Evolutionary conservation across 2,797 vertebrate genomes (phyloP), one percentile per base, ranked within the genome.

Genomic region (Urocyon cinereoargenteus): DNA sequence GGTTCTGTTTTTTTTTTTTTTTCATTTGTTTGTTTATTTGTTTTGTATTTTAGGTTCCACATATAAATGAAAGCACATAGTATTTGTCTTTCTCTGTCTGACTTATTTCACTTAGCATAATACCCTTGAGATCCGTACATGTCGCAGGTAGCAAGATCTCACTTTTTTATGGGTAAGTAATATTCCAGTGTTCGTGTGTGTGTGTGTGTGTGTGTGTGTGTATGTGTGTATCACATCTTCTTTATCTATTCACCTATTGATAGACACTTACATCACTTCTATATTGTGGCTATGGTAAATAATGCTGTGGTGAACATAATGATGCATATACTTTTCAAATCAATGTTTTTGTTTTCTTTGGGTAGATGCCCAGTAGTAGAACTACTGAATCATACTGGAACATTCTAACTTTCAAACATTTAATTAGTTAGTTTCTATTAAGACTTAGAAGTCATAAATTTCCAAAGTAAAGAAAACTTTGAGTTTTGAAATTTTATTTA

Each of bases 401-500:
- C 9, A 45, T 15, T 85, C 34, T 89, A 26, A 86, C 19, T 85
- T 91, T 72, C 53, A 70, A 79, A 94, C 79, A 51, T 75, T 62
- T 91, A 62, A 85, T 53, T 57, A 45, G 84, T 93, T 77, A 68
- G 11, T 55, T 82, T 72, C 78, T 79, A 57, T 87, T 3, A 81
- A 92, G 45, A 55, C 24, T 86, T 89, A 31, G 26, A 92, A 95
- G 68, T 53, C 16, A 36, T 9, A 62, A 36, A 13, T 49, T 96
- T 94, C 21, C 0, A 75, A 84, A 95, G 57, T 26, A 85, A 68
- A 86, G 81, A 87, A 55, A 62, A 89, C 16, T n/a, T 81, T 79
- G n/a, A 92, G 5, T 55, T 95, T 84, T 66, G 68, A 36, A 85
- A 24, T 64, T 90, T 34, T 95, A 81, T 94, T 93, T 82, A 28